Base-by-base conservation (phyloP, 2,797 vertebrate genomes). In the Choloepus didactylus region DNA sequence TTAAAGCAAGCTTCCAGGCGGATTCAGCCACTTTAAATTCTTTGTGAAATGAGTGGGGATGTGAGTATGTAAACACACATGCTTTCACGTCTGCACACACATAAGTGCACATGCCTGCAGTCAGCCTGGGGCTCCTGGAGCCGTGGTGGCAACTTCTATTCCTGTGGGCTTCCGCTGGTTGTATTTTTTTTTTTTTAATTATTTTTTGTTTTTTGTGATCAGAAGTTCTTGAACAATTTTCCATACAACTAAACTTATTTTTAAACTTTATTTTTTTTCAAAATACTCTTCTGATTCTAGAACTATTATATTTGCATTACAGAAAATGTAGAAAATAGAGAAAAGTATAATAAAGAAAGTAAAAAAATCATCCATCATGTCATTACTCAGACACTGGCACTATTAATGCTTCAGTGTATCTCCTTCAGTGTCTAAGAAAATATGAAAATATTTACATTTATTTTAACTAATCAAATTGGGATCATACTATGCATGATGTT, bases 311-410 rank as follows among this genome's bases (percentile, higher is more conserved):
- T 83, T 7, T 75, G 83, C 19, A 59, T 69, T 64, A 38, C 29
- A 81, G 25, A 87, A 95, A 93, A 76, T n/a, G 46, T n/a, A 76
- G 29, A 87, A 95, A 93, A 76, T n/a, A 83, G 25, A 72, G 73
- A 85, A 82, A 87, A 49, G 1, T 31, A 5, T 46, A 64, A 49
- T 29, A n/a, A 76, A 49, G n/a, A 31, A 79, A 93, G 44, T 6
- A 54, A 12, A 64, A 27, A 46, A 73, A 23, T 46, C 66, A 29
- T 19, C 31, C n/a, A 9, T 31, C 27, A 9, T 51, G n/a, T 25
- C 31, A 46, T n/a, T 21, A 31, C 29, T 31, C 49, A 73, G 38
- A 38, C 35, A 6, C 10, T 18, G 72, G 9, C 46, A 73, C 16
- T 31, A 2, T 27, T 67, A 64, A 46, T 44, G 7, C 9, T 7